Evolutionary conservation across 2,113 vertebrate species (phyloP).

Genomic region (Scartelaos histophorus): DNA sequence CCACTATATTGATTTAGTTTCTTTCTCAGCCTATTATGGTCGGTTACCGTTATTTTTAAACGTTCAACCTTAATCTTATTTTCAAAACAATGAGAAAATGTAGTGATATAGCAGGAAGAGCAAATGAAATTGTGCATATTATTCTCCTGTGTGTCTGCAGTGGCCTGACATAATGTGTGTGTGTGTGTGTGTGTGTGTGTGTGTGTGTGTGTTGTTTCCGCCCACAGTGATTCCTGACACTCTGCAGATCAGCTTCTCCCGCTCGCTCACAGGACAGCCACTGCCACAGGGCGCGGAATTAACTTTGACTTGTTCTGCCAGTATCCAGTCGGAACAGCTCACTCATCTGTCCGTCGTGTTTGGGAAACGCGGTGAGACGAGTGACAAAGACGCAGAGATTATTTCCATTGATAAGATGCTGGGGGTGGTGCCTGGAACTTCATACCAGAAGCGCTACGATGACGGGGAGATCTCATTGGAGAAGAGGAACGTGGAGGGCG

Average conservation of each 20-base stretch:
- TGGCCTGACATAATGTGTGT: conserved; percentile 31
- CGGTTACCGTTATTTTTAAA: no score
- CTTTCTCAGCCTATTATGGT: no score
- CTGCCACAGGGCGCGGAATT: conserved; percentile 82
- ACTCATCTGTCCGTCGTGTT: conserved; percentile 86
- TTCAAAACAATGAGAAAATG: not conserved
- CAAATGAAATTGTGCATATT: conserved; percentile 30
- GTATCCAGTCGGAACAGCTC: conserved; percentile 79
- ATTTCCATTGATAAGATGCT: conserved; percentile 78
- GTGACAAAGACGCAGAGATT: conserved; percentile 73
- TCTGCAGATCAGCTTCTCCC: conserved; percentile 77
- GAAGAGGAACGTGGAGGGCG: conserved; percentile 75
- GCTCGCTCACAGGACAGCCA: conserved; percentile 67
- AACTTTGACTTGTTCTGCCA: conserved; percentile 77
- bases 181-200: no score
- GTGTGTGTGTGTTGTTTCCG: conserved; percentile 20
- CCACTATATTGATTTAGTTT: no score
- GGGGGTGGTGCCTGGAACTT: conserved; percentile 64
- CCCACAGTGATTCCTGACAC: conserved; percentile 82
- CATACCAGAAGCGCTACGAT: conserved; percentile 72
- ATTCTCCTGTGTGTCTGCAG: conserved; percentile 11
- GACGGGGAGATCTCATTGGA: conserved; percentile 79
- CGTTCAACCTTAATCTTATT: no score
- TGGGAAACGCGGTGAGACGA: conserved; percentile 67
- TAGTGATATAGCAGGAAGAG: conserved; percentile 6